Evolutionary conservation across 64 coral and sea anemone genomes (phyloP), one percentile per base, ranked within the genome.

Genomic region (Pocillopora verrucosa): DNA sequence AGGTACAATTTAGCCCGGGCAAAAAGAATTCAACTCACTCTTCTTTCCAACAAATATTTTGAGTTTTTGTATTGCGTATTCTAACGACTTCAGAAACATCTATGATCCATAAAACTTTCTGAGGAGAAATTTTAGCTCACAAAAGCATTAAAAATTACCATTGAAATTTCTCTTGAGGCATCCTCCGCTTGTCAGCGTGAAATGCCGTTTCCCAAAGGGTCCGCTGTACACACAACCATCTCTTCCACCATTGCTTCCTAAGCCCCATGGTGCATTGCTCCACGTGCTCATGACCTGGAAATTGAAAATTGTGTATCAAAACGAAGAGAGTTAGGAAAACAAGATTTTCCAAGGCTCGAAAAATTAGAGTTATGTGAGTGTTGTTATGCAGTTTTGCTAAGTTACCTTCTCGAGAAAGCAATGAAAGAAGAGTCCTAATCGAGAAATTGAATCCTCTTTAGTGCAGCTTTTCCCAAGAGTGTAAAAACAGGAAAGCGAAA

Each of bases 91-190:
- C 3, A 51, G 41, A 51, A 7, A 4, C 41, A 51, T 51, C 41
- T 51, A 51, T 51, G 41, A 51, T 51, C 7, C 3, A 7, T 7
- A 3, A 3, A 51, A 7, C 41, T 51, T 51, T 51, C 41, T 51
- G 7, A 51, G 41, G 7, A 7, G 7, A 4, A 4, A 51, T 51
- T 51, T 51, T 51, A 51, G 41, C 7, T 51, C 0, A 24, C 7
- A 58, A 22, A 37, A 20, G 34, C 57, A 26, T 13, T 20, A 26
- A 75, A 10, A 77, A 80, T 76, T 89, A 93, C 95, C 95, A 51
- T 97, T 97, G 38, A 97, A 97, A n/a, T 81, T 76, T 78, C 95
- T 89, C 16, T 90, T 92, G 35, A 97, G 85, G 69, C 95, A 97
- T 41, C 72, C 72, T 38, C 92, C n/a, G 36, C 77, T 45, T 13